These are phyloP conservation scores for Actinia tenebrosa DNA, from an alignment of 64 coral and sea anemone species.

Conservation along the genomic window DNA sequence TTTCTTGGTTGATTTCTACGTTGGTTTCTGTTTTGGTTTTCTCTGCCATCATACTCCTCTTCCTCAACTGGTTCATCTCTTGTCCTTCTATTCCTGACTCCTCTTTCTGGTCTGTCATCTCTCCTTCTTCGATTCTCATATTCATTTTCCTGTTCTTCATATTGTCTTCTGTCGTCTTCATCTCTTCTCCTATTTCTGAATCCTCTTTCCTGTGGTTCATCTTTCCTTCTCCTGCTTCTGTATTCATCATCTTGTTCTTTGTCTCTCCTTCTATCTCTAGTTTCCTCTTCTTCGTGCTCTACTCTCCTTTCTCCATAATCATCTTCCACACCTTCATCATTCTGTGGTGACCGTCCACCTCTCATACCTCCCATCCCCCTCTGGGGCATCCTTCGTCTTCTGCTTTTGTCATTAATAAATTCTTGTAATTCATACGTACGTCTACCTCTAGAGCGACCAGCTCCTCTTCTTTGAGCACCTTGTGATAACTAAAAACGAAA, in stretches of 20 bases:
- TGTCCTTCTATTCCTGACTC: neutral
- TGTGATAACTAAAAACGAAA: conserved; percentile 26
- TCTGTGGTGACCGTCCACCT: neutral
- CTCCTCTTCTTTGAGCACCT: conserved; percentile 27
- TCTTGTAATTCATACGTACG: conserved; percentile 67
- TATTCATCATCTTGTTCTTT: conserved; percentile 8
- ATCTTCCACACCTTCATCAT: conserved; percentile 8
- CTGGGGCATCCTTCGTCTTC: neutral
- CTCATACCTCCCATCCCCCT: conserved; percentile 20
- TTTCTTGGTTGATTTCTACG: conserved; percentile 7
- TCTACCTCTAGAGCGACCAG: conserved; percentile 54
- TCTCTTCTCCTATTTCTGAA: conserved; percentile 25
- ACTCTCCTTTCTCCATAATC: conserved; percentile 35
- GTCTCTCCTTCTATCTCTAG: neutral
- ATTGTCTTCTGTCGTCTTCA: conserved; percentile 25
- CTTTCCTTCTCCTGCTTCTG: conserved; percentile 2
- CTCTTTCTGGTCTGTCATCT: conserved; percentile 16
- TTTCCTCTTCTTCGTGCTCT: conserved; percentile 1
- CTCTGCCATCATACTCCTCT: neutral
- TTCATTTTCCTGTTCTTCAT: conserved; percentile 29
- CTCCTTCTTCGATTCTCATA: conserved; percentile 10
- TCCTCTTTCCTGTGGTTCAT: conserved; percentile 6
- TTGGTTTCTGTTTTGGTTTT: neutral
- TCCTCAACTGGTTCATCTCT: neutral
- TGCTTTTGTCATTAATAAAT: conserved; percentile 53